Evolutionary conservation across 2,113 vertebrate species (phyloP).

Genomic region (Silurus glanis): DNA sequence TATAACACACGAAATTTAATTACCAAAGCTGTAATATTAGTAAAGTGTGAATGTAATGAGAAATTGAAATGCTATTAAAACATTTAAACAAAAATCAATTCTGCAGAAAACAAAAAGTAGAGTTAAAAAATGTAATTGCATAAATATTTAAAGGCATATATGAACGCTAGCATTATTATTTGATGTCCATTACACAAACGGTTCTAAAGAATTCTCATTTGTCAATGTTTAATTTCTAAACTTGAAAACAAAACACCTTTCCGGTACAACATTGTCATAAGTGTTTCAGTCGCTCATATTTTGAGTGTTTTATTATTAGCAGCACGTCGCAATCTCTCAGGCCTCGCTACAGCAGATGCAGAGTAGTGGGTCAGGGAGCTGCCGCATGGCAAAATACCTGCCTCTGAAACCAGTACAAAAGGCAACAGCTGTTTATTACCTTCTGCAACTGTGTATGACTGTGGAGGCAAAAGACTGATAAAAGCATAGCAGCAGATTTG

Average conservation of each 20-base stretch:
- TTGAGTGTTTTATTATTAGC: conserved; percentile 33
- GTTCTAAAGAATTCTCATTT: not conserved
- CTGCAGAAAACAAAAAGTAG: not conserved
- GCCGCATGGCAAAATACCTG: conserved; percentile 62
- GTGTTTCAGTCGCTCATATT: conserved; percentile 35
- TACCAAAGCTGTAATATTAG: not conserved
- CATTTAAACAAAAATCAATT: not conserved
- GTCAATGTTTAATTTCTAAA: not conserved
- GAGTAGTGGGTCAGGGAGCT: conserved; percentile 58
- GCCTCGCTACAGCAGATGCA: conserved; percentile 61
- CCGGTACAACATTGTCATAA: not conserved
- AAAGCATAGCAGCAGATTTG: conserved; percentile 34
- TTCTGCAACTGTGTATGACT: conserved; percentile 46
- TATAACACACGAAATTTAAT: not conserved
- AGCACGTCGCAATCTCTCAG: conserved; percentile 23
- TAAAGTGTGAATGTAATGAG: not conserved
- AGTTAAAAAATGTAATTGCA: too few species aligned
- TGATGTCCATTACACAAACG: not conserved
- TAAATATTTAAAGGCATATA: not conserved
- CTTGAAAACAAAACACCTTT: not conserved
- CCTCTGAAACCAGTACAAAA: conserved; percentile 40
- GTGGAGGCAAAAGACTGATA: conserved; percentile 37
- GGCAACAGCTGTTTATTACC: conserved; percentile 73
- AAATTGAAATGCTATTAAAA: not conserved
- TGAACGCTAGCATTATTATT: not conserved